Evolutionary conservation across 2,888 invertebrate species (phyloP).

Genomic region (Hanleya hanleyi): DNA sequence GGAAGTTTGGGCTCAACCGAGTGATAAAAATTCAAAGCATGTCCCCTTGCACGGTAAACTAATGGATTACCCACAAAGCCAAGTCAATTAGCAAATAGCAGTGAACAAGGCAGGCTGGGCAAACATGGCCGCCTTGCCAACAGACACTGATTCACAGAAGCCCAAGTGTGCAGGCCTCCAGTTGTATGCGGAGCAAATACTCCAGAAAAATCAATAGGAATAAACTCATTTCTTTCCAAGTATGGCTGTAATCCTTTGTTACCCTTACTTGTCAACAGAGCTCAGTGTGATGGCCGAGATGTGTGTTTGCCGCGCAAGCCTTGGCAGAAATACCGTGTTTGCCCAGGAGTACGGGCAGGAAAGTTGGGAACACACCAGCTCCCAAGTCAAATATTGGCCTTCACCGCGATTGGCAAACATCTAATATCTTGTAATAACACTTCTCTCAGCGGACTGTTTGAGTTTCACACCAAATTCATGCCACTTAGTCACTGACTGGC

Average conservation of each 20-base stretch:
- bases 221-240: slow-evolving; percentile 34
- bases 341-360: neutral
- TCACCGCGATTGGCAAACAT: slow-evolving; percentile 30
- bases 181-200: slow-evolving; percentile 4
- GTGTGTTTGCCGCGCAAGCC: slow-evolving; percentile 6
- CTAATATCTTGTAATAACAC: slow-evolving; percentile 41
- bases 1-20: slow-evolving; percentile 5
- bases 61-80: slow-evolving; percentile 7
- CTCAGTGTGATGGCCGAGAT: neutral
- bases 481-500: slow-evolving; percentile 16
- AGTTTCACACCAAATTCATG: slow-evolving; percentile 34
- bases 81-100: slow-evolving; percentile 26
- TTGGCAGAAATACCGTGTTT: slow-evolving; percentile 3
- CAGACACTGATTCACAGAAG: neutral
- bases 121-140: neutral
- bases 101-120: slow-evolving; percentile 11
- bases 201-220: slow-evolving; percentile 23
- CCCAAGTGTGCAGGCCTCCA: slow-evolving; percentile 10
- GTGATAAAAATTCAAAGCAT: slow-evolving; percentile 12
- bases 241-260: slow-evolving; percentile 36
- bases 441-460: slow-evolving; percentile 29
- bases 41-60: slow-evolving; percentile 10
- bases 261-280: slow-evolving; percentile 13
- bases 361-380: slow-evolving; percentile 9
- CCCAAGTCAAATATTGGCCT: slow-evolving; percentile 21